A percentile compares a stretch with the other conserved stretches of the same genome.
Conservation (phyloP, 2,113 vertebrate species). For the Casuarius casuarius region DNA sequence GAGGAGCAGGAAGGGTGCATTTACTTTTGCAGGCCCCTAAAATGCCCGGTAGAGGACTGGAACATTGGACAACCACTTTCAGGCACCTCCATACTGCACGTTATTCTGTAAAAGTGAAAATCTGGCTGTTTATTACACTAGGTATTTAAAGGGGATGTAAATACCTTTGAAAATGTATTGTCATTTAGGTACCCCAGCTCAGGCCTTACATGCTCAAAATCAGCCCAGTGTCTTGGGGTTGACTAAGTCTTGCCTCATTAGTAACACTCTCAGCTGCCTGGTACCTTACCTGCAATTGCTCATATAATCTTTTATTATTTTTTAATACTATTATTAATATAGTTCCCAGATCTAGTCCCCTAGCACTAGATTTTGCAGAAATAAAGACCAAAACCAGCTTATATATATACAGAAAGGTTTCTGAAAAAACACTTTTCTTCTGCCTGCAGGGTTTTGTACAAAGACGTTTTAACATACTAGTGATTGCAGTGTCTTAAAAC, state of each 20-base stretch:
- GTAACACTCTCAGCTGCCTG: not conserved
- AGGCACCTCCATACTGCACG: not conserved
- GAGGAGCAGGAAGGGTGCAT: not conserved
- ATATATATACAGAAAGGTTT: not conserved
- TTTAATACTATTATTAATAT: not conserved
- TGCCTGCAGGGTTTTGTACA: not conserved
- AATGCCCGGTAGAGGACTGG: not conserved
- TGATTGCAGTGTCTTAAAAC: not conserved
- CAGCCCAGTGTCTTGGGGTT: not conserved
- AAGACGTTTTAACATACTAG: not conserved
- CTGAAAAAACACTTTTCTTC: not conserved
- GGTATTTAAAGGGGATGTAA: not conserved
- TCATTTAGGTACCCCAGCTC: not conserved
- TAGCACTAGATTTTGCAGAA: not conserved
- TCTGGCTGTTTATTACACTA: not conserved
- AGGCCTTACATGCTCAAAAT: not conserved
- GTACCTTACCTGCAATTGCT: not conserved
- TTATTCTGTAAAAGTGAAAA: not conserved
- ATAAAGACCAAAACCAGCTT: not conserved
- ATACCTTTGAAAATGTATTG: not conserved
- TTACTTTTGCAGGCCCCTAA: not conserved
- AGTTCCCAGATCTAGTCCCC: not conserved
- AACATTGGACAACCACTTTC: not conserved
- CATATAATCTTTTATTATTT: not conserved
- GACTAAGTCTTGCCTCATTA: not conserved